Conservation (phyloP, 2,113 vertebrate genomes). For the Psilopsiagon aurifrons region DNA sequence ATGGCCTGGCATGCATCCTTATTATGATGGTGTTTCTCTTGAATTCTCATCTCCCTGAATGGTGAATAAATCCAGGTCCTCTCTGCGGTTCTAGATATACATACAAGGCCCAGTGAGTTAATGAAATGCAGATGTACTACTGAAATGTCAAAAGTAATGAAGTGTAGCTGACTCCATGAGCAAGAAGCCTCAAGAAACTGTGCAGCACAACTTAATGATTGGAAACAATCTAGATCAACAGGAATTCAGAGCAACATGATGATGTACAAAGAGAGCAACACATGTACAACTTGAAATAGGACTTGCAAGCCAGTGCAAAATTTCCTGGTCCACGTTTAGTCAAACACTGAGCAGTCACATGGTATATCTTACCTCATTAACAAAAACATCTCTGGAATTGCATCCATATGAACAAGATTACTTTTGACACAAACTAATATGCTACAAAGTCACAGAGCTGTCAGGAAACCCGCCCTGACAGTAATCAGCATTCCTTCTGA, state of each 20-base stretch:
- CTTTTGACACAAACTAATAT: background rate
- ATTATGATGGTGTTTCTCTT: background rate
- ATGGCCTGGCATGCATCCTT: background rate
- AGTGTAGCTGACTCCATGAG: background rate
- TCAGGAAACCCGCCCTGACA: background rate
- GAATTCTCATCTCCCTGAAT: background rate
- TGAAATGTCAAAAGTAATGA: background rate
- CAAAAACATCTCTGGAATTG: background rate
- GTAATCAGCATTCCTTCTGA: background rate
- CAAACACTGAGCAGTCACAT: background rate
- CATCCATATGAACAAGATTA: background rate
- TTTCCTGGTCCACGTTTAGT: background rate
- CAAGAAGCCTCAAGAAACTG: background rate
- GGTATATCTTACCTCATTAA: background rate
- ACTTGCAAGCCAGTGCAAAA: background rate
- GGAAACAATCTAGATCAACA: background rate
- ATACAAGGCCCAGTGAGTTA: background rate
- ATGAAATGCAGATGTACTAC: background rate
- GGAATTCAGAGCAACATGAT: background rate
- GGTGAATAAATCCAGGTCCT: background rate
- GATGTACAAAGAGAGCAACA: background rate
- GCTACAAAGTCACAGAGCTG: background rate
- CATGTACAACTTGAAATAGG: accelerated
- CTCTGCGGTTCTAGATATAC: background rate
- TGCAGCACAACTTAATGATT: background rate